Evolutionary conservation across 2,888 invertebrate genomes (phyloP).

Genomic region (Meganola albula): DNA sequence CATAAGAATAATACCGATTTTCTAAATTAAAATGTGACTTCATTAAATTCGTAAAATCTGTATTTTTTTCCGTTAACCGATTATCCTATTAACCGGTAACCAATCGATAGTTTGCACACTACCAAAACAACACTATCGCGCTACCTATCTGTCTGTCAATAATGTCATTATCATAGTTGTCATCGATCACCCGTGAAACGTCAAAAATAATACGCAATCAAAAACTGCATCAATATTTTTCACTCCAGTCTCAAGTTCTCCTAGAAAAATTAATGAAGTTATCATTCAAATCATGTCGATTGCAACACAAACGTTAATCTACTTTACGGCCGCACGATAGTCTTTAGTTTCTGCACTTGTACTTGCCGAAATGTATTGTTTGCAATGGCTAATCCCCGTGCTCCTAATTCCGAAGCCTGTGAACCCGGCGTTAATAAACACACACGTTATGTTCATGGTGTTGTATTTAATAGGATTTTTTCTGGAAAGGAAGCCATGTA

Average conservation of each 20-base stretch:
- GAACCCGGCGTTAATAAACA: constrained; percentile 96
- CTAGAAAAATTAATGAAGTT: constrained; percentile 36
- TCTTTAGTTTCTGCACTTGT: constrained; percentile 22
- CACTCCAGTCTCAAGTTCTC: constrained; percentile 8
- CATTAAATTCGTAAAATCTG: no score
- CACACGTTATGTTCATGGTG: constrained; percentile 98
- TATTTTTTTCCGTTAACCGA: no score
- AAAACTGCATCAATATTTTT: constrained; percentile 23
- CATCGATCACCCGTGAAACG: no score
- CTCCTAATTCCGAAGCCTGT: constrained; percentile 97
- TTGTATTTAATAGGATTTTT: constrained; percentile 98
- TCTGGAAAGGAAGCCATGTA: constrained; percentile 96
- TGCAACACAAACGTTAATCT: constrained; percentile 37
- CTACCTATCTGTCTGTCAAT: no score
- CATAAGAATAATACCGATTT: no score
- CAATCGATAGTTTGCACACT: no score
- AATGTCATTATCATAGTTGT: no score
- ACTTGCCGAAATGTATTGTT: constrained; percentile 88
- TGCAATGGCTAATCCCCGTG: constrained; percentile 98
- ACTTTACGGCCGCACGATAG: constrained; percentile 31
- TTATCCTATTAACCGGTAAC: no score
- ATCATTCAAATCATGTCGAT: constrained; percentile 52
- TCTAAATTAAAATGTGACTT: no score
- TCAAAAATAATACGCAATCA: constrained; percentile 35
- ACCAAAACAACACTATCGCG: no score